Percentiles rank a stretch among this genome's conserved stretches.
Conservation (phyloP, 1,140 invertebrate genomes). For the Brachionus manjavacas region DNA sequence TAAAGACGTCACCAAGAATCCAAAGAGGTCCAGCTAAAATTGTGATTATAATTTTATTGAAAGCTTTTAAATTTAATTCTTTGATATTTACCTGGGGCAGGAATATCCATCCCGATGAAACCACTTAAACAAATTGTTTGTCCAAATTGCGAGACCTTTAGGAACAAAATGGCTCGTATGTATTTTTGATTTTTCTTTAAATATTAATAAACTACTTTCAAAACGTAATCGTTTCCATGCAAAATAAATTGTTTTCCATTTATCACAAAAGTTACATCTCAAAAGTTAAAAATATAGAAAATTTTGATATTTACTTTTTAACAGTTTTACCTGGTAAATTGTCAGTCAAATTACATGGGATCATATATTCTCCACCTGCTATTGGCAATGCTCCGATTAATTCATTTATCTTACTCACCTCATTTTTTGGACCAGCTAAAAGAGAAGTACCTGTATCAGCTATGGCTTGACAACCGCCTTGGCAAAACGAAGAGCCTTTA, state of each 20-base stretch:
- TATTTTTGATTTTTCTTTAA: too few species aligned
- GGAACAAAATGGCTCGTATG: not conserved
- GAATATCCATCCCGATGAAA: constrained; percentile 92
- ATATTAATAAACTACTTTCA: constrained; percentile 63
- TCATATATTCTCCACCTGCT: constrained; percentile 62
- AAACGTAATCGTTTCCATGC: constrained; percentile 75
- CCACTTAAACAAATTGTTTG: constrained; percentile 79
- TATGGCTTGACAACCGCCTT: constrained; percentile 64
- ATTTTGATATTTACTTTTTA: not conserved
- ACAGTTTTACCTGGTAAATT: constrained; percentile 48
- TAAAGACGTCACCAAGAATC: constrained; percentile 77
- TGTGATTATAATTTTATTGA: not conserved
- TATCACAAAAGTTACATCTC: constrained; percentile 58
- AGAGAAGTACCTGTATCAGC: constrained; percentile 96
- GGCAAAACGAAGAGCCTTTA: constrained; percentile 53
- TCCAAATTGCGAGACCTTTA: constrained; percentile 49
- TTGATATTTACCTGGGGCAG: constrained; percentile 61
- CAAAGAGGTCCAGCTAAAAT: constrained; percentile 52
- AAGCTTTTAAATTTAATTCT: not conserved
- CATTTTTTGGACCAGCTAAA: constrained; percentile 81
- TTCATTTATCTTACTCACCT: constrained; percentile 76
- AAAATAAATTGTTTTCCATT: constrained; percentile 73
- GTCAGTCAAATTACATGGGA: constrained; percentile 12
- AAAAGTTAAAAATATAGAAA: not conserved
- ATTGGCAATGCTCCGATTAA: constrained; percentile 75